Evolutionary conservation across 2,797 vertebrate genomes (phyloP), one percentile per base, ranked within the genome.

Genomic region (Phalloptychus januarius): DNA sequence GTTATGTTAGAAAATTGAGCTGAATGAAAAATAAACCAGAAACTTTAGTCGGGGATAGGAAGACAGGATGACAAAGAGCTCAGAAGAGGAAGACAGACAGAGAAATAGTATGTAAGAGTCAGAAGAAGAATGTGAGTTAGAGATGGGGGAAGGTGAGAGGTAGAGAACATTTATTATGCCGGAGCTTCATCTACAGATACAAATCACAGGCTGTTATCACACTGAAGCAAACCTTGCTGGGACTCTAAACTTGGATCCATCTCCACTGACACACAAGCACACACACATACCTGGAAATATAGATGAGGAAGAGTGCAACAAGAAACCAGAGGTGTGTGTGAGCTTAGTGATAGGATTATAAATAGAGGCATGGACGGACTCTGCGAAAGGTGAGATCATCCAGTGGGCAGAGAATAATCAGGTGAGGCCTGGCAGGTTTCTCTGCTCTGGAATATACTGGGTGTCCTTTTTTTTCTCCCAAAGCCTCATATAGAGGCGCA

Each of bases 171-270:
- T 94, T 93, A 87, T 84, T 78, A 94, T 92, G 86, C 82, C 84
- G 74, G 81, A 88, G 78, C 89, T 81, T 94, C 90, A 91, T 94
- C 76, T 93, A 92, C 91, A 93, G 93, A 92, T 95, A 93, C 20
- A 83, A 93, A 95, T 94, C 91, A 81, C 87, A 85, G 67, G 90
- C 83, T 89, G 95, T 95, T 95, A 94, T 95, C 96, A 94, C 95
- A 91, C 90, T 90, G 87, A 93, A 95, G 87, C 95, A 93, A 93
- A 92, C 95, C 95, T 89, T 95, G 86, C 94, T 94, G 87, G 93
- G 94, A 94, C 93, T 95, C 94, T 96, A 94, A 96, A 93, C 95
- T 92, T 88, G 92, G 94, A 95, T 96, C 91, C 92, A 90, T 93
- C 92, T 93, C 93, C 85, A 83, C 77, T 75, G 58, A 78, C 79